Evolutionary conservation across 2,113 vertebrate species (phyloP), one percentile per base, ranked within the genome.

Genomic region (Callipepla squamata): DNA sequence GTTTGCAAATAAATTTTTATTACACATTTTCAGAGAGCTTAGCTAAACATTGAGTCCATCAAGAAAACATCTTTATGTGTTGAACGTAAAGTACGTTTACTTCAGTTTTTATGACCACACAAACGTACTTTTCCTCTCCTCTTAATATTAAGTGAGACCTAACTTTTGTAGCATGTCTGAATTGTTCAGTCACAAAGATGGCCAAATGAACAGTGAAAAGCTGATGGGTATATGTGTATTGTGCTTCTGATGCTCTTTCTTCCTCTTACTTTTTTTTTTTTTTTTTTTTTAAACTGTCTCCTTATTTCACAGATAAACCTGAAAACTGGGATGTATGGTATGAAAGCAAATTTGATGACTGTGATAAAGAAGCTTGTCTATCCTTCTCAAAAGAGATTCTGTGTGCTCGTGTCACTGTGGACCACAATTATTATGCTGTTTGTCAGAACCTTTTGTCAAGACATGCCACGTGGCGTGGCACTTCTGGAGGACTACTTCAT

Each of bases 341-440:
- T 25, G 99, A 99, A 96, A 99, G 99, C 97, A 99, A 98, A 67
- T 99, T 99, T 51, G 99, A 99, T 95, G 99, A 99, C 95, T 99
- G 99, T 87, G 99, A 99, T 96, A 98, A 99, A 85, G 99, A 99
- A 95, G 99, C 99, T 93, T 99, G 99, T 92, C 98, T 99, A 70
- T 99, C 99, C 28, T 99, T 99, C 97, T 99, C 99, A 23, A 99
- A 99, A 96, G 99, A 99, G 94, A 98, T 98, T 38, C 98, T 99
- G 40, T 99, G 99, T 93, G 98, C 98, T 82, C 98, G 98, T 44
- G 98, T 98, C 94, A 99, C 99, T 40, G 99, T 99, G 97, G 99
- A 99, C 98, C 99, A 99, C 97, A 99, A 99, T 97, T 99, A 99
- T n/a, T 99, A 99, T 21, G 99, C 99, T 47, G 61, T 99, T 94